phyloP scores from a whole-genome alignment of 1,140 invertebrate species.

The Zophobas atratus region DNA sequence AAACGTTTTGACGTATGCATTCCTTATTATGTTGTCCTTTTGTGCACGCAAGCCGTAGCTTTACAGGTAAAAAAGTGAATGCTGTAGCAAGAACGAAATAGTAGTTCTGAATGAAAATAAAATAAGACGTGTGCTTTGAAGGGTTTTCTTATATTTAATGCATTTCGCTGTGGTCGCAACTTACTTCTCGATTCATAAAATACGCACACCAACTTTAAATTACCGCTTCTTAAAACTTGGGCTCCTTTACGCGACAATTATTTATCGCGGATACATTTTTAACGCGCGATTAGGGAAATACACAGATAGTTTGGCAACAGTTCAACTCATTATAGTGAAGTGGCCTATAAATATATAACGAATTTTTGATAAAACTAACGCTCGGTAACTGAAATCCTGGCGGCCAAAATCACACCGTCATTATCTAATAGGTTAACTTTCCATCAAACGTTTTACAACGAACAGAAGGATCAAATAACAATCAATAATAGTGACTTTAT shows the following conservation, averaged over 20 bases:
- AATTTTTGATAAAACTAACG: slow-evolving; percentile 21
- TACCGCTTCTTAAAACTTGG: background rate
- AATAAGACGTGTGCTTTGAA: background rate
- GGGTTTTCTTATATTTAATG: background rate
- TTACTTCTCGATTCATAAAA: background rate
- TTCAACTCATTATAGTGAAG: slow-evolving; percentile 8
- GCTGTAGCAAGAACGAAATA: slow-evolving; percentile 6
- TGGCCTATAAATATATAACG: slow-evolving; percentile 13
- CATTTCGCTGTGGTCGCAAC: background rate
- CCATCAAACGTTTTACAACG: no score
- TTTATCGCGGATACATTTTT: slow-evolving; percentile 9
- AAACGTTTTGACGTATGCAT: slow-evolving; percentile 45
- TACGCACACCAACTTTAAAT: background rate
- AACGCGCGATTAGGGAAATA: background rate
- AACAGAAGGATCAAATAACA: no score
- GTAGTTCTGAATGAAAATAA: background rate
- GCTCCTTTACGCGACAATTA: background rate
- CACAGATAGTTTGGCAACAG: slow-evolving; percentile 16
- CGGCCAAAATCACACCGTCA: no score
- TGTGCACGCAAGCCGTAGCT: slow-evolving; percentile 19
- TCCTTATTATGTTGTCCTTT: slow-evolving; percentile 45
- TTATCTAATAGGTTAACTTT: no score
- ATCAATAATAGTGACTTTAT: no score
- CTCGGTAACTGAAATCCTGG: background rate
- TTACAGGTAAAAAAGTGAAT: slow-evolving; percentile 31